Evolutionary conservation across 2,113 vertebrate genomes (phyloP).

Genomic region (Illadopsis cleaveri): DNA sequence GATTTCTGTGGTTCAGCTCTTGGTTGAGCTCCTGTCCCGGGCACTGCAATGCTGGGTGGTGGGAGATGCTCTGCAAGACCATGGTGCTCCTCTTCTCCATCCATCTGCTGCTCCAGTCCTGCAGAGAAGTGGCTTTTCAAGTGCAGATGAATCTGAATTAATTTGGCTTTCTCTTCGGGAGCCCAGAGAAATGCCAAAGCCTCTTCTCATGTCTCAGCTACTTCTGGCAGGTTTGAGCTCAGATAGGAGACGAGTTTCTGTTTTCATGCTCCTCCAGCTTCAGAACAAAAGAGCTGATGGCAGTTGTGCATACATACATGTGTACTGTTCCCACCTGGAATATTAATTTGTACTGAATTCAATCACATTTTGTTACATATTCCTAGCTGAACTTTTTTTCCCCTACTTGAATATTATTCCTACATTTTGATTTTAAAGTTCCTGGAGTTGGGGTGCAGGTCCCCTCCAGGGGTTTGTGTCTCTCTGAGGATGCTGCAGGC

Average conservation of each 20-base stretch:
- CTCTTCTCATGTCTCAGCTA: not conserved
- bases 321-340: not conserved
- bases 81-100: not conserved
- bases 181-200: not conserved
- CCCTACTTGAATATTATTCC: not conserved
- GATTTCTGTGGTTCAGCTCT: not conserved
- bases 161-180: not conserved
- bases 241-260: fast-evolving
- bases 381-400: not conserved
- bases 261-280: not conserved
- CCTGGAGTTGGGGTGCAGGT: not conserved
- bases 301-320: not conserved
- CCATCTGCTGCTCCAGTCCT: not conserved
- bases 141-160: not conserved
- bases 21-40: not conserved
- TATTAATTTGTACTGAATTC: not conserved
- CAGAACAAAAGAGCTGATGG: not conserved
- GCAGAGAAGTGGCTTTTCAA: not conserved
- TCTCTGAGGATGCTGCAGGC: not conserved
- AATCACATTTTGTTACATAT: not conserved
- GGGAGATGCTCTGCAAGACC: not conserved
- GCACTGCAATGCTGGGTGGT: not conserved
- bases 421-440: not conserved
- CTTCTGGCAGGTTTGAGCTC: not conserved
- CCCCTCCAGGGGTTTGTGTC: not conserved